A percentile compares a stretch with the other conserved stretches of the same genome.
Evolutionary conservation across 2,797 vertebrate species (phyloP).

Genomic region (Acropternis orthonyx): DNA sequence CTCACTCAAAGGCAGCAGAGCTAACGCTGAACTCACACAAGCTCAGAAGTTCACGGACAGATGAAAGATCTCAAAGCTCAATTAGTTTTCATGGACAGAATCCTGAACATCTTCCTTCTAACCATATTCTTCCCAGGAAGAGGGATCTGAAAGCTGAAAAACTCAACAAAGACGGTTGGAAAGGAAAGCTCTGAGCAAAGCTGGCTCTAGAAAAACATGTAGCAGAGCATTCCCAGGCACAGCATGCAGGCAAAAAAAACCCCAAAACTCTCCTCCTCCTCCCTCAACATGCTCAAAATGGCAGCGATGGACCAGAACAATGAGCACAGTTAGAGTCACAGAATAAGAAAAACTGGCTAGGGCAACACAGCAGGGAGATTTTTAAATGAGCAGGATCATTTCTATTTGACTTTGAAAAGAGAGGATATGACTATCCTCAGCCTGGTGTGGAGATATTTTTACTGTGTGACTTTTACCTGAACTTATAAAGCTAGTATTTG

Average conservation of each 20-base stretch:
- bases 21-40: neutral
- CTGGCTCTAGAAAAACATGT: neutral
- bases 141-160: neutral
- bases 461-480: conserved; percentile 62
- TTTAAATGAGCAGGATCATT: conserved; percentile 66
- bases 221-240: neutral
- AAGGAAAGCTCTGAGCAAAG: neutral
- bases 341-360: conserved; percentile 28
- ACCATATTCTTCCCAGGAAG: neutral
- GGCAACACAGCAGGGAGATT: conserved; percentile 9
- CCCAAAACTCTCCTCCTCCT: neutral
- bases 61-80: conserved; percentile 17
- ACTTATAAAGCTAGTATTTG: conserved; percentile 38
- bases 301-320: neutral
- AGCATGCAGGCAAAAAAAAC: neutral
- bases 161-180: neutral
- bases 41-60: neutral
- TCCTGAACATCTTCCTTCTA: neutral
- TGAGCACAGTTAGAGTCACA: neutral
- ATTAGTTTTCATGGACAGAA: neutral
- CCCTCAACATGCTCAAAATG: neutral
- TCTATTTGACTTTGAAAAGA: conserved; percentile 49
- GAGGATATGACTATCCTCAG: conserved; percentile 42
- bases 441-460: conserved; percentile 46
- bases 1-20: neutral